phyloP scores from a whole-genome alignment of 2,797 vertebrate species.

The Brachyalestes nurse region DNA sequence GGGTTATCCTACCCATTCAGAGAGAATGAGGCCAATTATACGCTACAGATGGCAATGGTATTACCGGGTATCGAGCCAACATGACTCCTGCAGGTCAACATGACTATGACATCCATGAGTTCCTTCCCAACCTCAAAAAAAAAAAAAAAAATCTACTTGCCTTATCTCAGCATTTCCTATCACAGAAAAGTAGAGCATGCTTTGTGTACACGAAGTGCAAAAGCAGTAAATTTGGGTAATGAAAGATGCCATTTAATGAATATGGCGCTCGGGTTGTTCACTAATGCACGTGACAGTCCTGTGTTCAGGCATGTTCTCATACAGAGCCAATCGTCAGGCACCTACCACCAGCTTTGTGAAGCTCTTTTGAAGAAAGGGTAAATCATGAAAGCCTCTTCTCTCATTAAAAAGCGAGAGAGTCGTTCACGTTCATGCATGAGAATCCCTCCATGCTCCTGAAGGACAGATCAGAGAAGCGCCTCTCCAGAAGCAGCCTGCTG shows the following conservation, averaged over 20 bases:
- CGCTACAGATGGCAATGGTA: too few relatives aligned
- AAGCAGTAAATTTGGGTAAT: not conserved
- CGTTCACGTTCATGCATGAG: conserved; percentile 69
- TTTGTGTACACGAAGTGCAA: not conserved
- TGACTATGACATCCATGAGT: not conserved
- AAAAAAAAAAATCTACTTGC: not conserved
- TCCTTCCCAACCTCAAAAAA: not conserved
- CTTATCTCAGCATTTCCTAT: not conserved
- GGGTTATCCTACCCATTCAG: too few relatives aligned
- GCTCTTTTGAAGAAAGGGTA: conserved; percentile 68
- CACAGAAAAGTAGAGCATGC: not conserved
- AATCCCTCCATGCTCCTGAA: conserved; percentile 67
- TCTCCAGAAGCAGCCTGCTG: conserved; percentile 63
- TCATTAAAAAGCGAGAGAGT: conserved; percentile 74
- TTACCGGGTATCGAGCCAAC: too few relatives aligned
- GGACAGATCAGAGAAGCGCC: conserved; percentile 67
- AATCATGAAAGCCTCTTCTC: conserved; percentile 68
- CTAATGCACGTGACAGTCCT: not conserved
- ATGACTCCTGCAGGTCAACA: not conserved
- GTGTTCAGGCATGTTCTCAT: conserved; percentile 10
- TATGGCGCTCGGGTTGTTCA: too few relatives aligned
- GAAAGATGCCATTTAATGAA: not conserved
- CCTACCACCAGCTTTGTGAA: conserved; percentile 15
- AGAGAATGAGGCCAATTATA: too few relatives aligned
- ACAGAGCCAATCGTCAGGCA: conserved; percentile 3